phyloP scores from a whole-genome alignment of 2,113 vertebrate genomes.

The Poeciliopsis turrubarensis region DNA sequence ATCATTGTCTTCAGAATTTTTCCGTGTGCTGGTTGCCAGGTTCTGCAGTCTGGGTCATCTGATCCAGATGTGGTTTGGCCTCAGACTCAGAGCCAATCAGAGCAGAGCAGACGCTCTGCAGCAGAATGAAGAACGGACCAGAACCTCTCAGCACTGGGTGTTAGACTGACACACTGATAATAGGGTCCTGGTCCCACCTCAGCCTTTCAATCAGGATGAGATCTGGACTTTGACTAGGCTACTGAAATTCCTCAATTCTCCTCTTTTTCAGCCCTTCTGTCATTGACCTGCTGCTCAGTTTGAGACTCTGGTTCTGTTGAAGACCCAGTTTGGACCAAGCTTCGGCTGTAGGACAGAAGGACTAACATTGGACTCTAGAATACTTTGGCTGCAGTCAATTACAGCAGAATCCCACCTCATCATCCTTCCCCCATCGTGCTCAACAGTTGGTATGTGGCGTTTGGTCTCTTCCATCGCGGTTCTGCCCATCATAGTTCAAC shows the following conservation, averaged over 20 bases:
- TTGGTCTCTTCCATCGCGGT: too few relatives aligned
- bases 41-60: conserved; percentile 56
- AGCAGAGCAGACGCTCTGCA: conserved; percentile 21
- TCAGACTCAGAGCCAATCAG: conserved; percentile 54
- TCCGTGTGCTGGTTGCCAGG: conserved; percentile 75
- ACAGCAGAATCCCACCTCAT: too few relatives aligned
- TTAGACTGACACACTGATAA: neutral
- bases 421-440: too few relatives aligned
- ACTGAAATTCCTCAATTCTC: neutral
- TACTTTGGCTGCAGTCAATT: too few relatives aligned
- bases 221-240: neutral
- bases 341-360: too few relatives aligned
- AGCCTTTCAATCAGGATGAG: neutral
- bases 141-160: conserved; percentile 1
- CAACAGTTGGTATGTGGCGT: too few relatives aligned
- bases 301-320: neutral
- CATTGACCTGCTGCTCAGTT: neutral
- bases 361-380: too few relatives aligned
- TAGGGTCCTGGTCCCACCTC: neutral
- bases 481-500: too few relatives aligned
- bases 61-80: conserved; percentile 79
- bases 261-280: neutral
- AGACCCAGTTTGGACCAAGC: too few relatives aligned
- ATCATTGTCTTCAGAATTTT: conserved; percentile 81
- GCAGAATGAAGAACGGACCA: conserved; percentile 13